Conservation (phyloP, 2,888 invertebrate species). For the Hoplodrina ambigua region DNA sequence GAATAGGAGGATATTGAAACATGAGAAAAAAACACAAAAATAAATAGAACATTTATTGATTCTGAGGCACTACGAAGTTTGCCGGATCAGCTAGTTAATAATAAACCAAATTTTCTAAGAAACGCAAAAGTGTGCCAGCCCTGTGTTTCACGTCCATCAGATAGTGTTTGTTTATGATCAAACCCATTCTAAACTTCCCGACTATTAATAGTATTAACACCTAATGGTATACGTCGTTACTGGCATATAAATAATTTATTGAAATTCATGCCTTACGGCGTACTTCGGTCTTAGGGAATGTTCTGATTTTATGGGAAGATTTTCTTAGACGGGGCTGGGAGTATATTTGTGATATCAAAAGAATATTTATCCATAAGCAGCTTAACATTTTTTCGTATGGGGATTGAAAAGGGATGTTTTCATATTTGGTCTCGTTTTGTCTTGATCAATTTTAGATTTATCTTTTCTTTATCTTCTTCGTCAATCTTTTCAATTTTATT, state of each 20-base stretch:
- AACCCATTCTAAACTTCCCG: constrained; percentile 66
- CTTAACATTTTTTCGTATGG: constrained; percentile 13
- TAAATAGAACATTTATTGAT: no score
- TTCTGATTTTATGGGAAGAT: constrained; percentile 4
- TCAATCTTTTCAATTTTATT: background rate
- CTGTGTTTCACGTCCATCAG: constrained; percentile 66
- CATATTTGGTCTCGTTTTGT: background rate
- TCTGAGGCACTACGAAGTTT: no score
- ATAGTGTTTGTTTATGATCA: constrained; percentile 72
- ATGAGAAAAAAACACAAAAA: no score
- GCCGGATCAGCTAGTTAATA: constrained; percentile 20
- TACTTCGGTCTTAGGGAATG: background rate
- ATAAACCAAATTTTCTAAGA: constrained; percentile 42
- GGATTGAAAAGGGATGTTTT: constrained; percentile 23
- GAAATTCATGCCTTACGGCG: constrained; percentile 22
- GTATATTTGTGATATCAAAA: constrained; percentile 8
- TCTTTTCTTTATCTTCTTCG: no score
- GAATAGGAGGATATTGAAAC: no score
- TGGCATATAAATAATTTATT: constrained; percentile 49
- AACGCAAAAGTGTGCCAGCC: constrained; percentile 50
- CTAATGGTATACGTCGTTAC: constrained; percentile 52
- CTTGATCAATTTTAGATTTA: background rate
- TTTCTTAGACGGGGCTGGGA: background rate
- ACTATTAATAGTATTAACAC: constrained; percentile 67
- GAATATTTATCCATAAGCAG: constrained; percentile 8